phyloP scores from a whole-genome alignment of 2,797 vertebrate species.

The Hyperoplus lanceolatus region DNA sequence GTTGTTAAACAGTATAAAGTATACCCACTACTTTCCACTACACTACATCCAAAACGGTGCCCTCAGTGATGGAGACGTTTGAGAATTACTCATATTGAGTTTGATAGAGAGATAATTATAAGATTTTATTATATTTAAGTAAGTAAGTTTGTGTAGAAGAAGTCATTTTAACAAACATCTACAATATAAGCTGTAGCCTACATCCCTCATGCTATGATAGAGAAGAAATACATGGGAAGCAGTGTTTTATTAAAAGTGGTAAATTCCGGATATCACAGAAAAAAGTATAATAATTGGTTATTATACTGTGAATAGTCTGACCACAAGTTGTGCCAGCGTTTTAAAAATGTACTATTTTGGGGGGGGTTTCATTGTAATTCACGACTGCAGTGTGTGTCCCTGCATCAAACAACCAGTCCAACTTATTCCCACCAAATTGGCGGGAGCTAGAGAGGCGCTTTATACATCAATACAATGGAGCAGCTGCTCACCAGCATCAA shows the following conservation, averaged over 20 bases:
- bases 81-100: background rate
- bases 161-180: background rate
- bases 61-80: background rate
- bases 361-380: background rate
- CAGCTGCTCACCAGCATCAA: conserved; percentile 78
- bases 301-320: background rate
- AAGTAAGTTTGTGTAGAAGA: background rate
- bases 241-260: background rate
- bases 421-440: conserved; percentile 73
- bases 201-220: background rate
- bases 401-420: conserved; percentile 32
- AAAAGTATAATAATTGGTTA: background rate
- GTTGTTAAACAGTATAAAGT: background rate
- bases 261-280: background rate
- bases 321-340: background rate
- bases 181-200: background rate
- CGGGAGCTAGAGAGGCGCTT: conserved; percentile 65
- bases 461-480: conserved; percentile 72
- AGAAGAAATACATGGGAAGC: background rate
- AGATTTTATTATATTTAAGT: background rate
- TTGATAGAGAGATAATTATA: background rate
- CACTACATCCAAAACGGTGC: background rate
- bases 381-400: conserved; percentile 36
- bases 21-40: too few relatives aligned
- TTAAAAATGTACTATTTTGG: background rate